Percentiles rank a stretch among this genome's conserved stretches.
phyloP scores from a whole-genome alignment of 2,113 vertebrate genomes.

The Eretmochelys imbricata region DNA sequence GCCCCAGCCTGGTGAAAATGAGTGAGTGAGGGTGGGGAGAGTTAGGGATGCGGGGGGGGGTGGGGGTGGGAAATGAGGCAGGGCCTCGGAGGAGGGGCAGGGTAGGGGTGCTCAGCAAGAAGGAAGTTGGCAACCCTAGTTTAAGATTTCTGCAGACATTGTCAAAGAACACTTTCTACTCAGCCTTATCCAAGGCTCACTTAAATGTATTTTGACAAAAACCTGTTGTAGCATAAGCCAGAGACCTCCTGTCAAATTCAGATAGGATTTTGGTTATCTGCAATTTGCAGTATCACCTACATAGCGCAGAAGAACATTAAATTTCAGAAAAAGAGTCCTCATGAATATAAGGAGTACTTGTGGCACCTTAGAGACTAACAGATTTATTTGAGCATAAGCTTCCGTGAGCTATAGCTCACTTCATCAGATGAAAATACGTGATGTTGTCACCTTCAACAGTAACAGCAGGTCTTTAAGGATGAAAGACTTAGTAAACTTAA shows the following conservation, averaged over 20 bases:
- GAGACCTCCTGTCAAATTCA: background rate
- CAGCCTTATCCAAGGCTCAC: background rate
- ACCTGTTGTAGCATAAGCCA: background rate
- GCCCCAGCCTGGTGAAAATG: no score
- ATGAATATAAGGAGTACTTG: background rate
- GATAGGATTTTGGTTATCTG: background rate
- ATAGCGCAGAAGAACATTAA: background rate
- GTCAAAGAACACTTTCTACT: background rate
- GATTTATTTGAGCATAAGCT: no score
- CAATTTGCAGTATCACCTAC: background rate
- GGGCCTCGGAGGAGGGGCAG: no score
- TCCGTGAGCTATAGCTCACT: no score
- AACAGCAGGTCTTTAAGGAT: background rate
- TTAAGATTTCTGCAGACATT: background rate
- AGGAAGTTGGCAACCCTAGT: no score
- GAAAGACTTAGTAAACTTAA: background rate
- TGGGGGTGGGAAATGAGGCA: no score
- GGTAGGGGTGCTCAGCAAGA: no score
- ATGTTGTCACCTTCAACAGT: background rate
- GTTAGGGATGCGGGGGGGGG: accelerated
- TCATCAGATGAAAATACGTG: background rate
- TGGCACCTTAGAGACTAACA: no score
- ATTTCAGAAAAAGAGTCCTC: background rate
- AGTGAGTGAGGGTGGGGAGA: no score
- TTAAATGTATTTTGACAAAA: background rate